Base-by-base conservation (phyloP, 1,140 invertebrate genomes). In the Protaetia brevitarsis region DNA sequence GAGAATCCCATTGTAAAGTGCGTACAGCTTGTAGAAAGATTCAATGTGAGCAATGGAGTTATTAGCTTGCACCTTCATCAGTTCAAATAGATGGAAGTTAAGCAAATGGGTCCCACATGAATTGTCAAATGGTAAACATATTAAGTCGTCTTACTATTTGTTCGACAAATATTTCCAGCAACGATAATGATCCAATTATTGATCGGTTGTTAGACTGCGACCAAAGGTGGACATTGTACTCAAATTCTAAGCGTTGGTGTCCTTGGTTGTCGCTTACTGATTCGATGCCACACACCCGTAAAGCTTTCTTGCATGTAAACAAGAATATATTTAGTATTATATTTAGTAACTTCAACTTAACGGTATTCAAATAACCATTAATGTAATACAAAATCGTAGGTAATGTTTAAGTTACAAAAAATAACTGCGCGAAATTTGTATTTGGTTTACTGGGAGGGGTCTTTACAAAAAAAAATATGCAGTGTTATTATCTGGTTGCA, bases 11-110 rank as follows among this genome's bases (percentile, higher is more conserved):
- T n/a, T n/a, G n/a, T n/a, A n/a, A n/a, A n/a, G n/a, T n/a, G n/a
- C n/a, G n/a, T n/a, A n/a, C n/a, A n/a, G n/a, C n/a, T n/a, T n/a
- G n/a, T n/a, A n/a, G n/a, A n/a, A n/a, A n/a, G n/a, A n/a, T n/a
- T n/a, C n/a, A n/a, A n/a, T n/a, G n/a, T n/a, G n/a, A n/a, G n/a
- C n/a, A 34, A 34, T 34, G 31, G 19, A 56, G 19, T 19, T 19
- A 56, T 56, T 56, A 7, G 45, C 16, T 56, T 56, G 45, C 45
- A 21, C 19, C 11, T 56, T 56, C 19, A 56, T 56, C 19, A 56
- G 45, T 19, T 21, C 8, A 56, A 56, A 56, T 8, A 56, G 7
- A 19, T 56, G 45, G 45, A 56, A 56, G 45, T 56, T 56, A 6
- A 56, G 45, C 6, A 56, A 56, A 56, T 56, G 16, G 45, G 6